Percentiles rank a stretch among this genome's conserved stretches.
phyloP scores from a whole-genome alignment of 2,113 vertebrate genomes.

The Channa maculata region DNA sequence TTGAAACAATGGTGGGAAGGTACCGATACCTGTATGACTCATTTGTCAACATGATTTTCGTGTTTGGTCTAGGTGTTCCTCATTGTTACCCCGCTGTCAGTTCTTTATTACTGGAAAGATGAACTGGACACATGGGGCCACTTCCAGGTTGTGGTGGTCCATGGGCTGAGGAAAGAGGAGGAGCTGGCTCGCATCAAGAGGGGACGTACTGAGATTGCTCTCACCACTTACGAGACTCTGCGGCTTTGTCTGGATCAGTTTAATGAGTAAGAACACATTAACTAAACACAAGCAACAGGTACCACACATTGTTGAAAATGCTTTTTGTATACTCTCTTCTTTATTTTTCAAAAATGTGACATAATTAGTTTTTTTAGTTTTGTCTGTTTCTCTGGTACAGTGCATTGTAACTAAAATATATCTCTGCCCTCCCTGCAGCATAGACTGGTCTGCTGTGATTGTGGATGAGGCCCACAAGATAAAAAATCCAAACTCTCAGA shows the following conservation, averaged over 20 bases:
- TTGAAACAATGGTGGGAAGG: background rate
- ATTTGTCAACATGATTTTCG: constrained; percentile 13
- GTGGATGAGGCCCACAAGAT: constrained; percentile 97
- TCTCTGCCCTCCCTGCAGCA: constrained; percentile 72
- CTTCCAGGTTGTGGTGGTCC: constrained; percentile 89
- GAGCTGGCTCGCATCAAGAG: constrained; percentile 89
- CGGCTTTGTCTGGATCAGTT: constrained; percentile 91
- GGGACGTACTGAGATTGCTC: constrained; percentile 90
- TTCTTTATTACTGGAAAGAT: constrained; percentile 97
- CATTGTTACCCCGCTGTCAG: constrained; percentile 94
- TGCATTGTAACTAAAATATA: constrained; percentile 5
- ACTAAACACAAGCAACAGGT: background rate
- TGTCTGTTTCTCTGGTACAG: background rate
- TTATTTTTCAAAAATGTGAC: background rate
- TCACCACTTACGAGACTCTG: constrained; percentile 94
- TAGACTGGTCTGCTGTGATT: constrained; percentile 93
- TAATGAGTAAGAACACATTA: constrained; percentile 86
- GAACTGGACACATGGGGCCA: constrained; percentile 97
- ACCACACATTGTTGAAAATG: background rate
- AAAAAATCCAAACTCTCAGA: constrained; percentile 93
- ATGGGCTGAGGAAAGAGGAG: constrained; percentile 90
- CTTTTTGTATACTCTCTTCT: background rate
- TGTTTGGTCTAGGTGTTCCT: constrained; percentile 87
- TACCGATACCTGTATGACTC: background rate
- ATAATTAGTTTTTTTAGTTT: background rate